A percentile compares a stretch with the other conserved stretches of the same genome.
phyloP scores from a whole-genome alignment of 2,797 vertebrate genomes.

The Hapalemur alaotrensis region DNA sequence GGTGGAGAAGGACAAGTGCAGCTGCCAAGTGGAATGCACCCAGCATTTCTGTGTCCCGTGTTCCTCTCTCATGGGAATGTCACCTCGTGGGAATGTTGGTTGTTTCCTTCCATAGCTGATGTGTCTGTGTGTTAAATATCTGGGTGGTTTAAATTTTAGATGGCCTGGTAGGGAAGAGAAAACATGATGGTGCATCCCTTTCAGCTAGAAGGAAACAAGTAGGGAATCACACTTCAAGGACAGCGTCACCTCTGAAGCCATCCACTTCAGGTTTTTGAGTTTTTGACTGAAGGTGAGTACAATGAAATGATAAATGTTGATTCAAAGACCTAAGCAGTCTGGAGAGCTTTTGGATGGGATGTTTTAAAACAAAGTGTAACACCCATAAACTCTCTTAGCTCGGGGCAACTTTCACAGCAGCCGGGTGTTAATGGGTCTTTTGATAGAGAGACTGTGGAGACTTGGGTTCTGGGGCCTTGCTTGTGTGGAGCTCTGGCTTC shows the following conservation, averaged over 20 bases:
- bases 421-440: neutral
- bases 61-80: neutral
- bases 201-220: neutral
- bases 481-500: neutral
- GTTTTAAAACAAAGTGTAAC: neutral
- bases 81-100: neutral
- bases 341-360: neutral
- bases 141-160: neutral
- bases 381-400: neutral
- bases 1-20: neutral
- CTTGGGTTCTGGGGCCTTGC: neutral
- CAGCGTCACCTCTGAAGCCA: neutral
- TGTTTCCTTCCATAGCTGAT: neutral
- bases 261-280: neutral
- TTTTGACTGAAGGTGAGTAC: neutral
- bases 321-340: neutral
- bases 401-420: neutral
- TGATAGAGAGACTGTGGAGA: neutral
- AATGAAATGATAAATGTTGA: neutral
- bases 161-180: neutral
- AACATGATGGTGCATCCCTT: neutral
- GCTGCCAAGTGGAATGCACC: accelerated
- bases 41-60: neutral
- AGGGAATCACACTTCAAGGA: neutral
- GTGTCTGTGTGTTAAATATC: neutral